Evolutionary conservation across 2,113 vertebrate genomes (phyloP), one percentile per base, ranked within the genome.

Genomic region (Rhagologus leucostigma): DNA sequence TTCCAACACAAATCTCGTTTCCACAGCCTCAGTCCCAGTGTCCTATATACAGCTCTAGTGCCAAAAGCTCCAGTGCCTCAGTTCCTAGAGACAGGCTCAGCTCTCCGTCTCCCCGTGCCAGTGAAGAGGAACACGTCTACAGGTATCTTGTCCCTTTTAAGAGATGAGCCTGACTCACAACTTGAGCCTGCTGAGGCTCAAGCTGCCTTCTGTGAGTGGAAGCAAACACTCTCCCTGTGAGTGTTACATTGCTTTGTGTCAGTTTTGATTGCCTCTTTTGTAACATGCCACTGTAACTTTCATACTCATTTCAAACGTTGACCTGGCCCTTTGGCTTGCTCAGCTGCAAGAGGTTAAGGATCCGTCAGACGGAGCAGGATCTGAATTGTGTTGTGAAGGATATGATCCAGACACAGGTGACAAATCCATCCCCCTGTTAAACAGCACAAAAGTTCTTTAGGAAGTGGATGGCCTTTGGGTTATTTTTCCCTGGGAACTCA

Each of bases 71-170:
- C 93, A 89, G 96, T 77, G 91, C 96, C 95, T 98, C 98, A 0
- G 93, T 97, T 98, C 97, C 98, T 69, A 98, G 96, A 95, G 99
- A 99, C 95, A 95, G 98, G 70, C 96, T 97, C 63, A 98, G 98
- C 87, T 98, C 98, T 69, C 97, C 98, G 3, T 90, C 98, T 19
- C 96, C 98, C 15, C 97, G 95, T 95, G 98, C 98, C 46, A 90
- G 97, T 26, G 99, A 99, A 97, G 99, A 99, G 93, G 99, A 99
- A 68, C 99, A 99, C 98, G 99, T 99, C 59, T 99, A 99, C 98
- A 99, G 99, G 99, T 99, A 98, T 14, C 30, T 56, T 70, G 46
- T 53, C 53, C 23, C 24, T 57, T 11, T 23, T 41, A 13, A 46
- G 20, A 88, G 69, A 78, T 52, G 60, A 78, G 26, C 53, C 35